Base-by-base conservation (phyloP, 2,888 invertebrate species). In the Chrysomela aeneicollis region DNA sequence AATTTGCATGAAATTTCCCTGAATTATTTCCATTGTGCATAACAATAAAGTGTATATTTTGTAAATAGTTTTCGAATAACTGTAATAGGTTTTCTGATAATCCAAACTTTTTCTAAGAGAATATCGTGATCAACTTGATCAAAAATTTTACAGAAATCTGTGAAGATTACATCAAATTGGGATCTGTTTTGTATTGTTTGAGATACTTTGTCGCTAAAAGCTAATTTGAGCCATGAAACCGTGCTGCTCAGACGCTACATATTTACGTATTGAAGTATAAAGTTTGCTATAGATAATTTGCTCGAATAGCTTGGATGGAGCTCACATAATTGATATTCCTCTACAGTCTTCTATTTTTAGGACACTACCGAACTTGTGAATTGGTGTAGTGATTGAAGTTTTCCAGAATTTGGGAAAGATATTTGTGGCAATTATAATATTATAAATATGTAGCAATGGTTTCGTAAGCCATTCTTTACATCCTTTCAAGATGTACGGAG, bases 201-300 rank as follows among this genome's bases (percentile, higher is more conserved):
- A 26, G 8, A 26, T 26, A 8, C 26, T 5, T 26, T 26, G 26
- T 8, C 8, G 26, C 26, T 26, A 8, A 26, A 26, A 26, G 26
- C n/a, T n/a, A n/a, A n/a, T n/a, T 55, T 57, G 37, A 26, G 35
- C 21, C 50, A 50, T 51, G 47, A 57, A 61, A 54, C 61, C 46
- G 30, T 46, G 61, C 53, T 55, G 55, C 55, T 35, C 37, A 4
- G 12, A 15, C 21, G 26, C 15, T 51, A 52, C 26, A 52, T 19
- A 54, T 30, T 30, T 15, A 26, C 30, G n/a, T n/a, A 54, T 19
- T n/a, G 54, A 54, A 9, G 32, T 52, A 21, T 26, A 52, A 9
- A 52, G 19, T 26, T 52, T 26, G 30, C 8, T 52, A 52, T 52
- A 26, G 19, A 52, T 52, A 52, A 52, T 26, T 52, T 52, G 15